These are phyloP conservation scores for Anguilla megastoma DNA, from an alignment of 2,797 vertebrate genomes.

Conservation along the genomic window DNA sequence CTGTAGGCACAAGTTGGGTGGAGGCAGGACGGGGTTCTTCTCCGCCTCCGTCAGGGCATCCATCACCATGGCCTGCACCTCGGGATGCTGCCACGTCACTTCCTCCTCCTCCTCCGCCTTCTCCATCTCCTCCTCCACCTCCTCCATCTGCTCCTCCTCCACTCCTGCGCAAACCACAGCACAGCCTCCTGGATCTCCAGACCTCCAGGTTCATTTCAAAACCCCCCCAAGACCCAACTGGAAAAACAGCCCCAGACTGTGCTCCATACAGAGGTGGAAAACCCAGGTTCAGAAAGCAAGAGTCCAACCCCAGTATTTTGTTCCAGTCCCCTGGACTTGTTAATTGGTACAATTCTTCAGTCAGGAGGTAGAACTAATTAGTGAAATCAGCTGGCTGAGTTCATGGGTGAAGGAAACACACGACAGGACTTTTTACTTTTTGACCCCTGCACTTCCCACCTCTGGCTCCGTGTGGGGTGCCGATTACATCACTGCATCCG, in stretches of 20 bases:
- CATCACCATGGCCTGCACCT: constrained; percentile 73
- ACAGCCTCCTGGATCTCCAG: neutral
- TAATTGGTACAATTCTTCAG: too few relatives aligned
- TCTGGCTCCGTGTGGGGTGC: too few relatives aligned
- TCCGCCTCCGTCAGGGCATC: constrained; percentile 64
- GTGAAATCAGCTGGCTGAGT: too few relatives aligned
- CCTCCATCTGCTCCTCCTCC: constrained; percentile 38
- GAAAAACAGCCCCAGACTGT: neutral
- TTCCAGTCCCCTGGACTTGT: too few relatives aligned
- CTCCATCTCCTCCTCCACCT: too few relatives aligned
- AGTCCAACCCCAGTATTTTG: too few relatives aligned
- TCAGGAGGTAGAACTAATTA: too few relatives aligned
- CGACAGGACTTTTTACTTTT: too few relatives aligned
- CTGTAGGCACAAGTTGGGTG: constrained; percentile 65
- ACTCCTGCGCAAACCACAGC: constrained; percentile 33
- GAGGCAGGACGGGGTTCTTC: constrained; percentile 49
- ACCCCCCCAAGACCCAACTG: neutral
- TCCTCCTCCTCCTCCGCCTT: constrained; percentile 38
- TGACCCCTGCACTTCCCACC: too few relatives aligned
- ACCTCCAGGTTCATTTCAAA: neutral
- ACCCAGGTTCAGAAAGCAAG: too few relatives aligned
- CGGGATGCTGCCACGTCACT: constrained; percentile 79
- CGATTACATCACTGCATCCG: too few relatives aligned
- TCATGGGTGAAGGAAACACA: too few relatives aligned
- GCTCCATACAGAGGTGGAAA: neutral